Evolutionary conservation across 2,797 vertebrate genomes (phyloP).

Genomic region (Pyrrhura leucotis): DNA sequence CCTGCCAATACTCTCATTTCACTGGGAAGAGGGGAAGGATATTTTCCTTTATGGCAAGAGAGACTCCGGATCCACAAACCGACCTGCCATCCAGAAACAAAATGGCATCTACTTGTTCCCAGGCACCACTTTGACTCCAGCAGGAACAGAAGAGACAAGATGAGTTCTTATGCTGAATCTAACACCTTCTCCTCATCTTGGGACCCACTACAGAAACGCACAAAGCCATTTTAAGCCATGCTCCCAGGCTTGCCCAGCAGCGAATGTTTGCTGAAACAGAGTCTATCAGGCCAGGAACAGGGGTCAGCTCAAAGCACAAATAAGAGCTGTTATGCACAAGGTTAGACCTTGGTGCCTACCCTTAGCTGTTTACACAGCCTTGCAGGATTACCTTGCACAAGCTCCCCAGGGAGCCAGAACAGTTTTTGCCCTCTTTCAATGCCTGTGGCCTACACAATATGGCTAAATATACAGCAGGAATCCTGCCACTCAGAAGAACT

Average conservation of each 20-base stretch:
- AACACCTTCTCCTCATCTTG: background rate
- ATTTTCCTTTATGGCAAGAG: accelerated
- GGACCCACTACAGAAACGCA: background rate
- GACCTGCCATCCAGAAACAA: background rate
- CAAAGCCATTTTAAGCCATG: background rate
- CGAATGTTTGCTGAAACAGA: accelerated
- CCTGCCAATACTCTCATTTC: background rate
- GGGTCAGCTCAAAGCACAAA: background rate
- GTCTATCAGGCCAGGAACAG: background rate
- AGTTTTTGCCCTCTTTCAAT: background rate
- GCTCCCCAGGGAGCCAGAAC: background rate
- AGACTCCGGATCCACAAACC: background rate
- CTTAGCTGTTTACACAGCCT: background rate
- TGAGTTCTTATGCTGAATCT: background rate
- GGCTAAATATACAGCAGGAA: background rate
- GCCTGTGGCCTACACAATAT: accelerated
- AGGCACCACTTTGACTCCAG: background rate
- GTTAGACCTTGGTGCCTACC: background rate
- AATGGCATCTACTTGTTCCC: constrained; percentile 1
- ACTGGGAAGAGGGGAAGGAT: background rate
- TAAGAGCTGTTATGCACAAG: background rate
- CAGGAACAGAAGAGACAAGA: background rate
- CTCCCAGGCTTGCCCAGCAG: background rate
- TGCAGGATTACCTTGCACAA: no score
- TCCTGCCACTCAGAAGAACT: background rate